These are phyloP conservation scores for Stenchaetothrips biformis DNA, from an alignment of 2,888 invertebrate genomes.

Conservation along the genomic window DNA sequence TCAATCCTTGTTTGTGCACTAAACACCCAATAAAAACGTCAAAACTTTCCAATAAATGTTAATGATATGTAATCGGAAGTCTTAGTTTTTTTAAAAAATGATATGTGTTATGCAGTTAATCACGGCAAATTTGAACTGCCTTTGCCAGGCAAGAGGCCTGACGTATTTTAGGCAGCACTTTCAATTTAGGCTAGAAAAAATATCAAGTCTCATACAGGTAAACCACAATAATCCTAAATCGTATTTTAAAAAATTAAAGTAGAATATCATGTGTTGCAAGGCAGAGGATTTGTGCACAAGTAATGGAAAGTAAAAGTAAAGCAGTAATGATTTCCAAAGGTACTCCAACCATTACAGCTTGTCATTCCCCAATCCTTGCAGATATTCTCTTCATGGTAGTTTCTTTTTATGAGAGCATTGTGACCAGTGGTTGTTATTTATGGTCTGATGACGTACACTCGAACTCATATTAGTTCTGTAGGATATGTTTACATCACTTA, in stretches of 20 bases:
- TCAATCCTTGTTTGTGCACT: background rate
- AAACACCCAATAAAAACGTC: background rate
- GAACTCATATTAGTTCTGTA: background rate
- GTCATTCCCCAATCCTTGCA: background rate
- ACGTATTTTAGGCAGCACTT: background rate
- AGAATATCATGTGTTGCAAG: background rate
- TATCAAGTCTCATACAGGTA: constrained; percentile 16
- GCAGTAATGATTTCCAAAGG: constrained; percentile 22
- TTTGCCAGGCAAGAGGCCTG: constrained; percentile 1
- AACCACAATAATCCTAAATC: background rate
- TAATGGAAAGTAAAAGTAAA: background rate
- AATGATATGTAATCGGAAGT: constrained; percentile 18
- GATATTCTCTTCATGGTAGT: background rate
- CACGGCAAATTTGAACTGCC: background rate
- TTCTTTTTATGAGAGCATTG: background rate
- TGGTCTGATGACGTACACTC: background rate
- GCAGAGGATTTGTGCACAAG: constrained; percentile 10
- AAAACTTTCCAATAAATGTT: background rate
- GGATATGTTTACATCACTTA: background rate
- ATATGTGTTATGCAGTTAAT: background rate
- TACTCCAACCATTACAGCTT: constrained; percentile 21
- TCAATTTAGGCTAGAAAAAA: constrained; percentile 5
- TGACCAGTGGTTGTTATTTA: background rate
- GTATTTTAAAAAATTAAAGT: background rate
- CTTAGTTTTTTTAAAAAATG: constrained; percentile 1